Percentiles rank a stretch among this genome's conserved stretches.
Evolutionary conservation across 2,797 vertebrate genomes (phyloP).

Genomic region (Sebastes minor): DNA sequence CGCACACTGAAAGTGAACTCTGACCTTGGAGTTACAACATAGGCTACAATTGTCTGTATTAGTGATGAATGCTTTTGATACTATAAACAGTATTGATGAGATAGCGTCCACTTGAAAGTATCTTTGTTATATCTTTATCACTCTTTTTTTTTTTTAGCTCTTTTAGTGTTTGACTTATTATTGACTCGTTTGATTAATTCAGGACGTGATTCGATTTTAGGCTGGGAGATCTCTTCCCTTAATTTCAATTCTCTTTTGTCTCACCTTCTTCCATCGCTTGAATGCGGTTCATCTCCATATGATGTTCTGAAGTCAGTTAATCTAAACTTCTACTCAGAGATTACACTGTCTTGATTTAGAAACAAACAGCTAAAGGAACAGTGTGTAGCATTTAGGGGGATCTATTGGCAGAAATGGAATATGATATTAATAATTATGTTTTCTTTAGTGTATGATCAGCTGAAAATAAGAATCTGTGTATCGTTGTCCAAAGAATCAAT

Average conservation of each 20-base stretch:
- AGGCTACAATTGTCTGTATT: background rate
- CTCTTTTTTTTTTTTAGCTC: too few species aligned
- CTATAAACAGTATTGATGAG: background rate
- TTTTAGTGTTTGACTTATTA: too few species aligned
- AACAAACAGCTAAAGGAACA: background rate
- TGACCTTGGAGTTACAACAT: background rate
- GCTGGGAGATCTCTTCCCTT: background rate
- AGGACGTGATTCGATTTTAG: background rate
- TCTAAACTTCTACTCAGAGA: too few species aligned
- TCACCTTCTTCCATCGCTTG: background rate
- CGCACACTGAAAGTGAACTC: background rate
- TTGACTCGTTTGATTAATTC: background rate
- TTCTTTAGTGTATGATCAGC: too few species aligned
- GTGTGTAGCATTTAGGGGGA: background rate
- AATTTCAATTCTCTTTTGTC: background rate
- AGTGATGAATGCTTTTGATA: background rate
- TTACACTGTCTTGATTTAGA: background rate
- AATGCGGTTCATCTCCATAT: background rate
- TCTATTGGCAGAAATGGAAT: too few species aligned
- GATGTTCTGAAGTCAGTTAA: background rate
- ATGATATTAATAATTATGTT: too few species aligned
- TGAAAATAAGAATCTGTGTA: too few species aligned
- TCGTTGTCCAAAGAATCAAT: too few species aligned
- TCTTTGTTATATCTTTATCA: too few species aligned
- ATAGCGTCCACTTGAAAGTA: background rate